Base-by-base conservation (phyloP, 1,140 invertebrate genomes). In the Macrobrachium nipponense region DNA sequence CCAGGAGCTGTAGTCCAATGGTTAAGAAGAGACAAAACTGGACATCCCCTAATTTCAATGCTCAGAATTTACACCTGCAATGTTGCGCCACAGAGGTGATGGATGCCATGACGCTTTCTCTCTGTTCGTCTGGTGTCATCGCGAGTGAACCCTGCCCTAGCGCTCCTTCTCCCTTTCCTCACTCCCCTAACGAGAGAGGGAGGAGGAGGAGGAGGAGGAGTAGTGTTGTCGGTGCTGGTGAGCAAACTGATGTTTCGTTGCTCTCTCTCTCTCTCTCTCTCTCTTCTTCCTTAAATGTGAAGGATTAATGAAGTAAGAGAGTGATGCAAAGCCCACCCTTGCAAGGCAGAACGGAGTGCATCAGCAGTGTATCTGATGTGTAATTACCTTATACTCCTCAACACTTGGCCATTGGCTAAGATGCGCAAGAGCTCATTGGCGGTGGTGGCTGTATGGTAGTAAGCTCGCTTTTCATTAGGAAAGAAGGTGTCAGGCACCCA, bases 401-500 rank as follows among this genome's bases (percentile, higher is more conserved):
- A 96, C 90, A 98, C 97, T 91, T 96, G 96, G 90, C 97, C 97
- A 89, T 96, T 96, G 91, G 97, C 95, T 93, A 97, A 95, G 92
- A 98, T 98, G 88, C 97, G 94, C 92, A 98, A 97, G 93, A 98
- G 98, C 93, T 98, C 97, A 93, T 98, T 98, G 92, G 95, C 97
- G 89, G 97, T 98, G 91, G 98, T 99, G 87, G 97, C 97, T 91
- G 96, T 96, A 93, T 99, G 98, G 93, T 99, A 98, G 93, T 98
- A 98, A 88, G 97, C 98, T 92, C 97, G 97, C 93, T 99, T 99
- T 93, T 99, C 98, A 92, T 99, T 99, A 51, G 92, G 97, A 93
- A 98, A 98, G 93, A 98, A 98, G 88, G 98, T 99, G 92, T 99
- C 98, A 89, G 98, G 98, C 90, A 98, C 96, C 98, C 98, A 99